Evolutionary conservation across 2,113 vertebrate species (phyloP).

Genomic region (Coracopsis vasa): DNA sequence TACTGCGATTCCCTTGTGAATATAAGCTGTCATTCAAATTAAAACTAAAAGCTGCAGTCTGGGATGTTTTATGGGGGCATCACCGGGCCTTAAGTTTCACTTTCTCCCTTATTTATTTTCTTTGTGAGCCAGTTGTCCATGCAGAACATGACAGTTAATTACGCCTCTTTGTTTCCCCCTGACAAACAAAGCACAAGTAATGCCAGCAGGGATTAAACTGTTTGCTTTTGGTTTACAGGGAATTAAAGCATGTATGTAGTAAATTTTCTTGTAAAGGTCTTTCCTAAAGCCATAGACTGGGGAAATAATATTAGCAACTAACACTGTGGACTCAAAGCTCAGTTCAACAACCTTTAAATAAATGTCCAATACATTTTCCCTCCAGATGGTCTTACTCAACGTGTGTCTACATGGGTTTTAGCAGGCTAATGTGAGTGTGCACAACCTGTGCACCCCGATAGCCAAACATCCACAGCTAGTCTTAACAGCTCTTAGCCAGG

Average conservation of each 20-base stretch:
- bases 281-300: not conserved
- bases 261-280: conserved; percentile 55
- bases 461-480: not conserved
- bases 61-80: not conserved
- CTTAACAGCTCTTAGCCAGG: not conserved
- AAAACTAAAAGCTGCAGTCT: not conserved
- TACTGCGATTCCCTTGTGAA: not conserved
- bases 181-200: conserved; percentile 53
- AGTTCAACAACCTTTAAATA: conserved; percentile 33
- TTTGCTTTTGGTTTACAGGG: conserved; percentile 70
- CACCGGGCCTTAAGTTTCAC: not conserved
- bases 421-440: not conserved
- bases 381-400: not conserved
- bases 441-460: rapidly evolving
- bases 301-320: conserved; percentile 52
- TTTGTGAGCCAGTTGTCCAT: conserved; percentile 2
- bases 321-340: not conserved
- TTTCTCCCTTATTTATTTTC: not conserved
- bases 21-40: not conserved
- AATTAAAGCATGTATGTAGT: conserved; percentile 46
- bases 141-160: conserved; percentile 52
- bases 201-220: conserved; percentile 56
- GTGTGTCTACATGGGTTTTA: not conserved
- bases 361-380: not conserved
- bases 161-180: conserved; percentile 20